Evolutionary conservation across 2,888 invertebrate species (phyloP).

Genomic region (Eupelmus urozonus): DNA sequence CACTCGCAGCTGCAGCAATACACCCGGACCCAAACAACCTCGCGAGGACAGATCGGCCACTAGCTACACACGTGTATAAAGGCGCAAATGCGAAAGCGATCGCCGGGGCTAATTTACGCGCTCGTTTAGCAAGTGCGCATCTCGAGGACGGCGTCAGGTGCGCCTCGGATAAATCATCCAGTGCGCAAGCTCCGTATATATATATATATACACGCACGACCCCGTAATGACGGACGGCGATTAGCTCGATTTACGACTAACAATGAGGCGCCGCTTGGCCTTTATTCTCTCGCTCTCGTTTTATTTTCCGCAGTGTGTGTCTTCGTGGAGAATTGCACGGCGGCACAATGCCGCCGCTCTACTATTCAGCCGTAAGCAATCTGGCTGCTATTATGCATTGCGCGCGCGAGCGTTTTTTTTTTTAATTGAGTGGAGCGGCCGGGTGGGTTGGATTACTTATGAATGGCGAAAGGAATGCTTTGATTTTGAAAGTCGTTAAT

Average conservation of each 20-base stretch:
- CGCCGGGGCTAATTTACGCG: conserved; percentile 36
- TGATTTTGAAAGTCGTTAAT: no score
- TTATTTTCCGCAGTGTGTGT: not conserved
- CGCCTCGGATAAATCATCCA: conserved; percentile 50
- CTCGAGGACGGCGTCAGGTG: conserved; percentile 31
- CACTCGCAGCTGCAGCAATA: not conserved
- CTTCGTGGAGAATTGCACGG: not conserved
- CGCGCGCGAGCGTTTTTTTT: not conserved
- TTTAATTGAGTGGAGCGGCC: not conserved
- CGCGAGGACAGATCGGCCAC: no score
- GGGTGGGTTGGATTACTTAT: no score
- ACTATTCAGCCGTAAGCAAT: not conserved
- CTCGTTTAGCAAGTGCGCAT: conserved; percentile 48
- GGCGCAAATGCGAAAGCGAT: conserved; percentile 45
- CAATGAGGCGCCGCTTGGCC: conserved; percentile 27
- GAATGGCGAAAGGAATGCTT: no score
- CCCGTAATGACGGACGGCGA: conserved; percentile 29
- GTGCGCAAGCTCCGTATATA: not conserved
- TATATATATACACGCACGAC: not conserved
- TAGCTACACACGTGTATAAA: no score
- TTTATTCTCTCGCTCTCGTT: not conserved
- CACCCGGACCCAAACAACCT: not conserved
- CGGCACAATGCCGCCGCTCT: not conserved
- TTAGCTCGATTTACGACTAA: conserved; percentile 56
- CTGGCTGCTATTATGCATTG: not conserved